A percentile compares a stretch with the other conserved stretches of the same genome.
phyloP scores from a whole-genome alignment of 2,113 vertebrate genomes.

The Elephas maximus region DNA sequence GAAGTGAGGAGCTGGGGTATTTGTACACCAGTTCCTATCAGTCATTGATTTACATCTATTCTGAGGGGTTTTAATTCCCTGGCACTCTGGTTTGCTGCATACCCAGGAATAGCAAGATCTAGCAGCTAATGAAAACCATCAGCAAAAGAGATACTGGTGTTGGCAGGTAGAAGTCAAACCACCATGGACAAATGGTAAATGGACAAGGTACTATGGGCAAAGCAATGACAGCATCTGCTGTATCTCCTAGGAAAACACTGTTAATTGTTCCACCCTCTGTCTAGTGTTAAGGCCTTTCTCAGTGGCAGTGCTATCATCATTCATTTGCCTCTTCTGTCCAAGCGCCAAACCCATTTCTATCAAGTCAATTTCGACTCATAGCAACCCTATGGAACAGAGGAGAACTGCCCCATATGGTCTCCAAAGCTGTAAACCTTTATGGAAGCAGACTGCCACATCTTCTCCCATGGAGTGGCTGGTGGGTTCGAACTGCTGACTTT shows the following conservation, averaged over 20 bases:
- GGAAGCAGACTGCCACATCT: too few relatives aligned
- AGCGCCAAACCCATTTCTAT: too few relatives aligned
- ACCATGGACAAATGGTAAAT: neutral
- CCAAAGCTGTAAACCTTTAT: too few relatives aligned
- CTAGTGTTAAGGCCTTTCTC: neutral
- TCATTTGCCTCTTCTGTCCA: neutral
- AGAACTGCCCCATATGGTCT: too few relatives aligned
- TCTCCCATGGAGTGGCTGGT: too few relatives aligned
- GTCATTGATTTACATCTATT: neutral
- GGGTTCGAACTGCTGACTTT: too few relatives aligned
- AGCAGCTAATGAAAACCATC: neutral
- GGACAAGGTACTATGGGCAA: neutral
- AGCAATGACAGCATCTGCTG: neutral
- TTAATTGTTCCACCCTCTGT: neutral
- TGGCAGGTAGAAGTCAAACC: neutral
- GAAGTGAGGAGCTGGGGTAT: neutral
- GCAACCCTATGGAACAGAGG: too few relatives aligned
- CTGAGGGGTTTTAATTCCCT: neutral
- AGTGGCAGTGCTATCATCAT: neutral
- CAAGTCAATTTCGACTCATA: too few relatives aligned
- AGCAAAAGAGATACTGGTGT: neutral
- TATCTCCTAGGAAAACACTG: rapidly evolving
- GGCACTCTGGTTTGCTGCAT: neutral
- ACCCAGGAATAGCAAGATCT: neutral
- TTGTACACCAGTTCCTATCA: neutral